phyloP scores from a whole-genome alignment of 2,113 vertebrate species.

The Isichthys henryi region DNA sequence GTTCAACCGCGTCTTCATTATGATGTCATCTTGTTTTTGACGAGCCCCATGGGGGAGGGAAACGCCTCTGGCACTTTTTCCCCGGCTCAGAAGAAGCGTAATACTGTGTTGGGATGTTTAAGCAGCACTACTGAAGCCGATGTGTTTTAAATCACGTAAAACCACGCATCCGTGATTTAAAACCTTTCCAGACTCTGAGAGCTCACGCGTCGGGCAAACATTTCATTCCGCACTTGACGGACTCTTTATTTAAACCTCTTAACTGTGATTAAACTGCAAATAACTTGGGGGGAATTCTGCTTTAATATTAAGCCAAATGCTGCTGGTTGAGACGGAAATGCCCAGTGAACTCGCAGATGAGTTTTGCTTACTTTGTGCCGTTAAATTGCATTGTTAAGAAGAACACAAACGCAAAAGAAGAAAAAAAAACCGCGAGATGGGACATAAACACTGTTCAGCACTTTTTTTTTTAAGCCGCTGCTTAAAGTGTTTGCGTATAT shows the following conservation, averaged over 20 bases:
- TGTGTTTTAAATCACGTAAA: not conserved
- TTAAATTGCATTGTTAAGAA: not conserved
- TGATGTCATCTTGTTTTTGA: not conserved
- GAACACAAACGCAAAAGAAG: not conserved
- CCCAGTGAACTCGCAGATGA: not conserved
- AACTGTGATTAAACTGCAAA: not conserved
- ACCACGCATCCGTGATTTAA: not conserved
- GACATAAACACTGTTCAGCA: not conserved
- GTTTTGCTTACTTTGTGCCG: not conserved
- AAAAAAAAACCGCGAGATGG: too few species aligned
- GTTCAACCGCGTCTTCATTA: not conserved
- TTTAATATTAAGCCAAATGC: not conserved
- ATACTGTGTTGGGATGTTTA: not conserved
- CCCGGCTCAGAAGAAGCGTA: not conserved
- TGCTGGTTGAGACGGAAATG: not conserved
- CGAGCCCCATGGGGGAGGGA: not conserved
- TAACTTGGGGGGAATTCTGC: not conserved
- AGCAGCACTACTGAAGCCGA: not conserved
- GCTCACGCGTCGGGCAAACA: not conserved
- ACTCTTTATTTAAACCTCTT: not conserved
- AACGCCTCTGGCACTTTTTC: not conserved
- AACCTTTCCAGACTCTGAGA: not conserved
- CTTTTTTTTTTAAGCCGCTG: not conserved
- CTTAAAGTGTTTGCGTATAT: not conserved
- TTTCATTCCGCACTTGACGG: not conserved